Evolutionary conservation across 2,797 vertebrate species (phyloP).

Genomic region (Cuculus canorus): DNA sequence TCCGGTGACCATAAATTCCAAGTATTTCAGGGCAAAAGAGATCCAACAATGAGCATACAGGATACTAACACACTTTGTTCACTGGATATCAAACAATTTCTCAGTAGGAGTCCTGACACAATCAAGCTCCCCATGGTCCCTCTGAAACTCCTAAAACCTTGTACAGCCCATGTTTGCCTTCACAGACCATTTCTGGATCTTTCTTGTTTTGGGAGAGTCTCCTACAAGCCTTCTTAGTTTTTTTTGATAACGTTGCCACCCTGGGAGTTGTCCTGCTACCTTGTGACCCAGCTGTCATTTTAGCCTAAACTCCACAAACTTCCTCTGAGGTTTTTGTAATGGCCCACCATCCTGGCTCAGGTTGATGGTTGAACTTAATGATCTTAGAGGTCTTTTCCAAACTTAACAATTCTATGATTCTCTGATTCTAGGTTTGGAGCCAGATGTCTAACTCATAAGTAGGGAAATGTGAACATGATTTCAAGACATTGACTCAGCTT

Average conservation of each 20-base stretch:
- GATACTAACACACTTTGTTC: neutral
- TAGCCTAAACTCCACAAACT: neutral
- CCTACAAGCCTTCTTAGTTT: neutral
- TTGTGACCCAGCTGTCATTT: neutral
- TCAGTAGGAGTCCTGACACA: neutral
- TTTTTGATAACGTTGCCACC: neutral
- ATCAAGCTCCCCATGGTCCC: neutral
- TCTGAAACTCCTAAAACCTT: neutral
- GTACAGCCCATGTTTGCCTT: neutral
- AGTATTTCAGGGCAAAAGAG: neutral
- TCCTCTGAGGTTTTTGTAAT: neutral
- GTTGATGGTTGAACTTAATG: no score
- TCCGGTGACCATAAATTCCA: neutral
- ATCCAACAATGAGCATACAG: fast-evolving
- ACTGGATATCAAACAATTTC: neutral
- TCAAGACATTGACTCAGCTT: neutral
- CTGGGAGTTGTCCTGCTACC: neutral
- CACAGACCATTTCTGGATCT: neutral
- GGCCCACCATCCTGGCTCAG: neutral
- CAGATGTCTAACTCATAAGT: neutral
- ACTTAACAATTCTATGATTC: no score
- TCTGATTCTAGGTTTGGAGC: neutral
- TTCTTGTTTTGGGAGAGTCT: neutral
- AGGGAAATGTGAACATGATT: neutral
- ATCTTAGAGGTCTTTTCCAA: no score